Evolutionary conservation across 2,797 vertebrate species (phyloP), one percentile per base, ranked within the genome.

Genomic region (Gallinago nigripennis): DNA sequence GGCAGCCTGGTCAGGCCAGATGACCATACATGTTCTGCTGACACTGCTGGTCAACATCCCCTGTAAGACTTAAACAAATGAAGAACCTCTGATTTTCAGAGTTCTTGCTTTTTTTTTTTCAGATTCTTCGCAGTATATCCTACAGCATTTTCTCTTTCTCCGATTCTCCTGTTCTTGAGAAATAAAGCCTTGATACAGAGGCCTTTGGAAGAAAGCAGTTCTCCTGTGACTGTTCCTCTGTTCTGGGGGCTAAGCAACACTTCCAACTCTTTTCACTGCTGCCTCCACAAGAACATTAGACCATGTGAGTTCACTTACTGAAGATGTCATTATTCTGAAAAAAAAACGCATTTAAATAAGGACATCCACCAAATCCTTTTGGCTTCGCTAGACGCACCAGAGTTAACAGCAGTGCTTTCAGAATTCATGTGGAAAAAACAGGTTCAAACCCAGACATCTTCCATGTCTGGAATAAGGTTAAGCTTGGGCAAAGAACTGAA

Each of bases 1-100:
- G 9, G 27, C 39, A 73, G 64, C 60, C 78, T 46, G 60, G 10
- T 31, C 41, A 71, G 61, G 31, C 43, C 48, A 68, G 64, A 66
- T 48, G 18, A 51, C 15, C 11, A 15, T 7, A 53, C 3, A 2
- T 0, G 0, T 54, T 61, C 58, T 76, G 48, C 66, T 77, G 64
- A 64, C 60, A 39, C 13, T 50, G 51, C 18, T 72, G 54, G 20
- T 41, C 68, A 82, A 25, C 30, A 73, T 8, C 56, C 41, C 50
- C 33, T 61, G 20, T 8, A 64, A 61, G 50, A 41, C 31, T 77
- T 51, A 46, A 37, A 60, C 5, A 56, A 71, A 50, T 27, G 7
- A 57, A 45, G 17, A 70, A 77, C 2, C 15, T 63, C 64, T 6
- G 6, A 25, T 28, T 86, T 85, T 14, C 28, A 66, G 33, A 71